Base-by-base conservation (phyloP, 2,888 invertebrate genomes). In the Synergus laeviventris region DNA sequence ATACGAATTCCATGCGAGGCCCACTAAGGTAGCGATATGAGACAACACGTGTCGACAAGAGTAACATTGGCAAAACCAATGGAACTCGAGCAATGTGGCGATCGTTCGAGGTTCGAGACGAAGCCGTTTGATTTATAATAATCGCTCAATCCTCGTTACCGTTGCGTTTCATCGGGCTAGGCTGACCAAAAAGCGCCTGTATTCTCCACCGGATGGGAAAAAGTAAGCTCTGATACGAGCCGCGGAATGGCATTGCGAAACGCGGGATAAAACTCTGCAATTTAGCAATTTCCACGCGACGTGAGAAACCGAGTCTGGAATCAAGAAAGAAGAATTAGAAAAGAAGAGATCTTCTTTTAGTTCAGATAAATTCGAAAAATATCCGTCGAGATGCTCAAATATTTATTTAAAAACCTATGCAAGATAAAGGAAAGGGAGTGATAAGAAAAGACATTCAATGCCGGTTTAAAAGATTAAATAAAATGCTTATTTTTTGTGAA, bases 61-160 rank as follows among this genome's bases (percentile, higher is more conserved):
- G 87, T 87, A 87, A 89, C 87, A 87, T 83, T 86, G 82, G 85
- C 87, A 89, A 89, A 89, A 89, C 89, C 87, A 83, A 85, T 81
- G 86, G 89, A 88, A 86, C 86, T 88, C 24, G 9, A 70, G 45
- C 42, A 87, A 89, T 87, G 87, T 85, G 79, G 77, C 81, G 83
- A 81, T 82, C 81, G 79, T 84, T 82, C 78, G 81, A 74, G 81
- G 56, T 77, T 76, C 74, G 74, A 75, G 77, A 79, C 82, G 78
- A 79, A 82, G 82, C 61, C 84, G 83, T 87, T 89, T 89, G 89
- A 89, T 89, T 89, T 88, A 89, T 88, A 88, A 89, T 89, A 89
- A 89, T 89, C 87, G 88, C 86, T 87, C 88, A 87, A 89, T 88
- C 87, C 89, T 88, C 87, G 86, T 88, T 88, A 88, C 86, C 80